Evolutionary conservation across 2,797 vertebrate species (phyloP), one percentile per base, ranked within the genome.

Genomic region (Oryzias dopingdopingensis): DNA sequence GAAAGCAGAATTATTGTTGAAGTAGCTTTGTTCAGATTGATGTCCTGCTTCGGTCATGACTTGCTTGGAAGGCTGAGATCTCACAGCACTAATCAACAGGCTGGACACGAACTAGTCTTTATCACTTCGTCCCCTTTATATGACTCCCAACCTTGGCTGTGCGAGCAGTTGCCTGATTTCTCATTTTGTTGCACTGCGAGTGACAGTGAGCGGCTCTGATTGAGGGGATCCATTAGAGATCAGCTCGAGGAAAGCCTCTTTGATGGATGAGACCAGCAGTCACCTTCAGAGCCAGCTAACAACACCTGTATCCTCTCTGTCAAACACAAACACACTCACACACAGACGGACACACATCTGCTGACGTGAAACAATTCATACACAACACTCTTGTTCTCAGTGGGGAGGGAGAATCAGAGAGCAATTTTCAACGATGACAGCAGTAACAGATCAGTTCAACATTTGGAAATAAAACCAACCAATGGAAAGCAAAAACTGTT

Each of bases 241-340:
- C 92, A 95, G 94, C 92, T 94, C 89, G 94, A 94, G 93, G 94
- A 93, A 96, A 94, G 93, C 93, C 90, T 89, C 92, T 93, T 92
- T 97, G 95, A 97, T 97, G 95, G 95, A 97, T 97, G 95, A 94
- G 93, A 93, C 88, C 86, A 92, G 90, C 94, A 95, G 95, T 97
- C 95, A 97, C 96, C 96, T 97, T 96, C 94, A 95, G 92, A 93
- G 93, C 92, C 92, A 89, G 89, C 93, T 92, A 89, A 93, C 93
- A 93, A 95, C 92, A 95, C 94, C 93, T 95, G 94, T 96, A 96
- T 95, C 95, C 95, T 97, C 93, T 93, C 91, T 93, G 93, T 96
- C 75, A 72, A 70, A 67, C 77, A 67, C 59, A 69, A 71, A 70
- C 65, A 62, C 56, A 54, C 44, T n/a, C 65, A 10, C 70, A 43